These are phyloP conservation scores for Notarius lentiginosus DNA, from an alignment of 2,113 vertebrate species.

Conservation along the genomic window DNA sequence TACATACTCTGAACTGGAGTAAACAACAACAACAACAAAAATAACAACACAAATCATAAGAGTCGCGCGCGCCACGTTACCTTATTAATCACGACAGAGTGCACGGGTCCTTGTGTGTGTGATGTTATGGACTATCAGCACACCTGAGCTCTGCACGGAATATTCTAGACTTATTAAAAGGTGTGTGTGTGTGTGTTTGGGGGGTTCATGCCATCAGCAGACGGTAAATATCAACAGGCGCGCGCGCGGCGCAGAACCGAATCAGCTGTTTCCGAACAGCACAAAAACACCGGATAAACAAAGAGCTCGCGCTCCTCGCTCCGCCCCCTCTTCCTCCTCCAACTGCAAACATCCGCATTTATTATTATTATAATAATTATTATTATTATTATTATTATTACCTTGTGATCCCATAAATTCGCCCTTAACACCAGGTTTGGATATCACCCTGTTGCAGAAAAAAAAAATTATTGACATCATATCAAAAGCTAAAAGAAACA, in stretches of 20 bases:
- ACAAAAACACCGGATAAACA: conserved; percentile 14
- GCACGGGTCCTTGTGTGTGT: not conserved
- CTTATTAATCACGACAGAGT: not conserved
- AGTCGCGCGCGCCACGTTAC: not conserved
- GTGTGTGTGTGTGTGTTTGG: not conserved
- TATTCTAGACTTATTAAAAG: not conserved
- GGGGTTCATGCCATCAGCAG: not conserved
- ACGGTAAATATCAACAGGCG: conserved; percentile 53
- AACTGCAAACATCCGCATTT: not conserved
- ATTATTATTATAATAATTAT: not conserved
- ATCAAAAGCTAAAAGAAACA: not conserved
- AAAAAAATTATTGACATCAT: not conserved
- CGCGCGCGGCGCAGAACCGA: conserved; percentile 46
- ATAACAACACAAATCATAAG: not conserved
- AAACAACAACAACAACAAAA: not conserved
- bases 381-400: conserved; percentile 48
- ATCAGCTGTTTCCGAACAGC: conserved; percentile 64
- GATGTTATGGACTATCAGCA: not conserved
- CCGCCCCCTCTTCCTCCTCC: not conserved
- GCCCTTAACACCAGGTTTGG: conserved; percentile 60
- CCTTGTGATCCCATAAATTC: conserved; percentile 81
- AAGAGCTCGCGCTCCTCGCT: conserved; percentile 13
- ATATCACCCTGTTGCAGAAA: conserved; percentile 53
- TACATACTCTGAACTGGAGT: not conserved
- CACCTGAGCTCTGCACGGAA: not conserved